Evolutionary conservation across 2,113 vertebrate genomes (phyloP).

Genomic region (Pollimyrus isidori): DNA sequence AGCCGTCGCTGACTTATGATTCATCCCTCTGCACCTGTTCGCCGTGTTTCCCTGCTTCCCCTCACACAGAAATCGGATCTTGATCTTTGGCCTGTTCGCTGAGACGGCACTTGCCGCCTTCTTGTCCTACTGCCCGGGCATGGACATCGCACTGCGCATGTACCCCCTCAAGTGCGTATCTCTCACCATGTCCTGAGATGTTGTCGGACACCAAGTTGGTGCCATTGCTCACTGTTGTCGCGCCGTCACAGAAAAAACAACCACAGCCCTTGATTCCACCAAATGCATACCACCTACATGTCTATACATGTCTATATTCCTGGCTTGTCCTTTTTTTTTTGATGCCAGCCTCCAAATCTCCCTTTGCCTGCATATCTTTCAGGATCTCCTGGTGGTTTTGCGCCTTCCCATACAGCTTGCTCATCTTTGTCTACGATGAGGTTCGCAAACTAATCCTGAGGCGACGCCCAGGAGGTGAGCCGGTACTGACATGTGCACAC

Average conservation of each 20-base stretch:
- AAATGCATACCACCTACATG: not conserved
- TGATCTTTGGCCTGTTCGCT: slow-evolving; percentile 67
- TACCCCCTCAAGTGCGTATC: slow-evolving; percentile 63
- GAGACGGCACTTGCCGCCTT: slow-evolving; percentile 67
- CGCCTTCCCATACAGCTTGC: slow-evolving; percentile 63
- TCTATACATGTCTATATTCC: not conserved
- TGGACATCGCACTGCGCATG: slow-evolving; percentile 68
- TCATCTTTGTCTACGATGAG: slow-evolving; percentile 72
- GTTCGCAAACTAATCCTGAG: slow-evolving; percentile 65
- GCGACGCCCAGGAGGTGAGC: slow-evolving; percentile 61
- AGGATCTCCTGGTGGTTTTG: slow-evolving; percentile 68
- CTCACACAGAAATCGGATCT: slow-evolving; percentile 56
- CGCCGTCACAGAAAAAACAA: not conserved
- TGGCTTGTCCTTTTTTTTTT: not conserved
- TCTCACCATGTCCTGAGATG: slow-evolving; percentile 25
- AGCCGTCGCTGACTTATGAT: not conserved
- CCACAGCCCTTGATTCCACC: not conserved
- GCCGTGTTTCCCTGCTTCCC: not conserved
- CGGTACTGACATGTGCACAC: not conserved
- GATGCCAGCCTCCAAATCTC: not conserved
- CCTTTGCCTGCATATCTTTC: not conserved
- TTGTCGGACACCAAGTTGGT: not conserved
- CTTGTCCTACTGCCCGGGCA: slow-evolving; percentile 69
- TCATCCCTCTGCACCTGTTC: not conserved
- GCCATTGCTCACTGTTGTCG: slow-evolving; percentile 19